Evolutionary conservation across 2,113 vertebrate species (phyloP), one percentile per base, ranked within the genome.

Genomic region (Salvelinus fontinalis): DNA sequence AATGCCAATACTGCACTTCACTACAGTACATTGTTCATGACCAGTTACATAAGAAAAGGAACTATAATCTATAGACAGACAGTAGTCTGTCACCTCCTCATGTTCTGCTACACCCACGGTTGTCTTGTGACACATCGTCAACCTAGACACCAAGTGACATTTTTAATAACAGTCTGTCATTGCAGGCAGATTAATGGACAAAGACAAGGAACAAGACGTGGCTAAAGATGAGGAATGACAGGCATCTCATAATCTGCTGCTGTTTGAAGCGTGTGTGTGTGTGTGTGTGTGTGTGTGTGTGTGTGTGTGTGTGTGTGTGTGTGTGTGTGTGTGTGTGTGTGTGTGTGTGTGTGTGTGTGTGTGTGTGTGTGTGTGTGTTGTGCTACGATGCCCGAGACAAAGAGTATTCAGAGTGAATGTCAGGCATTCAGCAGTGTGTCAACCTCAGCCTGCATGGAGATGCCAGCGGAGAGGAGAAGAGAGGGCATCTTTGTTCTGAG

Each of bases 401-500:
- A 12, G 68, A 49, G 39, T 49, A 13, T 70, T 13, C 39, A 9
- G 44, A 39, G 44, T 22, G 22, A 70, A 70, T 70, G 12, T 49
- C 39, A 49, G 22, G n/a, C 39, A 49, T 70, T 70, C 68, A 49
- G 44, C 22, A 24, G 44, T 12, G 68, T 22, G 26, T 69, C 31
- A 11, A 39, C 20, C n/a, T 44, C 54, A 26, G 74, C 77, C 73
- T 74, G 34, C 72, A 75, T 51, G 34, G 64, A 31, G 22, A 13
- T 1, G 29, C 39, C 18, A 39, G 34, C n/a, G 34, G 67, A 34
- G 54, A n/a, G 18, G 57, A 73, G 66, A 94, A 93, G 93, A 94
- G 93, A 94, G 90, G 92, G 92, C 92, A 93, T 74, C 78, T 87
- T 86, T 86, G 86, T 88, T 84, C 79, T 78, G 34, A 3, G 18